Evolutionary conservation across 2,113 vertebrate genomes (phyloP), one percentile per base, ranked within the genome.

Genomic region (Azemiops feae): DNA sequence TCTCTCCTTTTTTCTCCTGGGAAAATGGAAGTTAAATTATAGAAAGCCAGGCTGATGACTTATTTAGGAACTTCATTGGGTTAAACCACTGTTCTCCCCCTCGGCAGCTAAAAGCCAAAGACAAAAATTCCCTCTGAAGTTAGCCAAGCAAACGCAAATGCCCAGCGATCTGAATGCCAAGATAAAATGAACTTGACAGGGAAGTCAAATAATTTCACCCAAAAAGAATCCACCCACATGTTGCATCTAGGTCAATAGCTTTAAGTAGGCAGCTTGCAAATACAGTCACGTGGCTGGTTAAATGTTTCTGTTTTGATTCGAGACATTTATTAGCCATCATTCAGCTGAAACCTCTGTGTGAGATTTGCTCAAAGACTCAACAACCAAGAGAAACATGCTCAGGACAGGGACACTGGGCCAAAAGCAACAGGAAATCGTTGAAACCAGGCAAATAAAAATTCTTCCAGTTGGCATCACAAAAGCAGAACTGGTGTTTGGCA

Each of bases 241-340:
- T 47, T 18, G 10, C 47, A 60, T 53, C 45, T 55, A 30, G 20
- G 58, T 94, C 88, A 5, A 34, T n/a, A 34, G 47, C 91, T 92
- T 58, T 89, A 64, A 81, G 27, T n/a, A 18, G 53, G 47, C 14
- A 87, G 55, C 55, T 54, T 87, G 50, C 81, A 90, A 87, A 34
- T 58, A 95, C 58, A 93, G 95, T 93, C 85, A 88, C 58, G 91
- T 55, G 92, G 85, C 85, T 43, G 74, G 34, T 95, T 92, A 92
- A 91, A 91, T 27, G 87, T 58, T 91, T 43, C 43, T 45, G 58
- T 74, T 45, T 86, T 47, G 7, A n/a, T 91, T 58, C 16, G 12
- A 53, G 22, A 43, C 43, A 25, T n/a, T 8, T 57, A 3, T 91
- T 57, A 85, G 74, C 34, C 53, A 45, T 23, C 16, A 30, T 60